phyloP scores from a whole-genome alignment of 2,113 vertebrate species.

The Seriola quinqueradiata region DNA sequence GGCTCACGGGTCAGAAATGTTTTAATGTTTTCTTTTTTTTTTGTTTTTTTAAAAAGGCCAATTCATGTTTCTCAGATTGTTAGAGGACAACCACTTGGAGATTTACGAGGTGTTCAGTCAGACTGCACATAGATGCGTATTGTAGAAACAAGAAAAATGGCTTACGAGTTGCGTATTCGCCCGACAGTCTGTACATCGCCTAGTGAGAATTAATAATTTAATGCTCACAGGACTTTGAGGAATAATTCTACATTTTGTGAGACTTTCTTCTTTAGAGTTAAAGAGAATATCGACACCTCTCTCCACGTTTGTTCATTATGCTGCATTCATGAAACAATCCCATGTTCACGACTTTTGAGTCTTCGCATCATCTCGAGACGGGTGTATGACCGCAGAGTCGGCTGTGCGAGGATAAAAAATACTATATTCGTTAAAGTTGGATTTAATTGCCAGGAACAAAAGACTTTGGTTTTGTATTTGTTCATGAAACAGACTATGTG shows the following conservation, averaged over 20 bases:
- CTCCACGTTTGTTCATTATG: too few species aligned
- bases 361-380: too few species aligned
- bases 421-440: too few species aligned
- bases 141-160: conserved; percentile 1
- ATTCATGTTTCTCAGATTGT: neutral
- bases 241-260: conserved; percentile 2
- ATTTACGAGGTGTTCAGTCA: neutral
- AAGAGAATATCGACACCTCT: neutral
- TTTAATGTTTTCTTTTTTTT: neutral
- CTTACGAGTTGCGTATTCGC: too few species aligned
- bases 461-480: too few species aligned
- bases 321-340: too few species aligned
- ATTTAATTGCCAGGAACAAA: too few species aligned
- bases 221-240: neutral
- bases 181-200: too few species aligned
- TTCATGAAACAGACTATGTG: too few species aligned
- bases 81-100: conserved; percentile 15
- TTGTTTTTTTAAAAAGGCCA: neutral
- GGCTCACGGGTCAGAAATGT: conserved; percentile 7
- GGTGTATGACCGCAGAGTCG: too few species aligned
- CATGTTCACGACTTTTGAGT: too few species aligned
- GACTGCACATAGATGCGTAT: neutral
- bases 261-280: neutral
- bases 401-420: too few species aligned
- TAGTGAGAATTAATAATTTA: neutral